phyloP scores from a whole-genome alignment of 2,797 vertebrate genomes.

The Sebastes matsubarae region DNA sequence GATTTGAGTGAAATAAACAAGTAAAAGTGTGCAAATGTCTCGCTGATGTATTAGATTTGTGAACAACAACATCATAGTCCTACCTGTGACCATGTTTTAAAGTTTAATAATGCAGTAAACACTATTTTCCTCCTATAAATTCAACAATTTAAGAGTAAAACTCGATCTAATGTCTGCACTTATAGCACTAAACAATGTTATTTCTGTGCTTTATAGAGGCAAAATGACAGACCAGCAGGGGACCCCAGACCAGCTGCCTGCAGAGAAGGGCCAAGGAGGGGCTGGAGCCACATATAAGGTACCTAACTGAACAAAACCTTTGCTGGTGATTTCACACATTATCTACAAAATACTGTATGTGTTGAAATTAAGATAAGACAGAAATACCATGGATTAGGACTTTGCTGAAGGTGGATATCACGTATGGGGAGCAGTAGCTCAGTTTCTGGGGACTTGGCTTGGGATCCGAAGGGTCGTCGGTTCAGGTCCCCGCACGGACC shows the following conservation, averaged over 20 bases:
- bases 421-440: too few relatives aligned
- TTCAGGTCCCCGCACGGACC: too few relatives aligned
- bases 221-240: slow-evolving; percentile 89
- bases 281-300: slow-evolving; percentile 88
- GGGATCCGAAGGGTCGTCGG: too few relatives aligned
- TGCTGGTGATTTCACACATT: neutral
- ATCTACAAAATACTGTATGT: neutral
- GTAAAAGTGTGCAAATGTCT: neutral
- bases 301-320: slow-evolving; percentile 7
- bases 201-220: slow-evolving; percentile 38
- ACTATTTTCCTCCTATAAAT: neutral
- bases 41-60: neutral
- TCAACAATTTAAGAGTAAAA: neutral
- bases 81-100: neutral
- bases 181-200: neutral
- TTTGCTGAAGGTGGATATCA: neutral
- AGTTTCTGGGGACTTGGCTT: too few relatives aligned
- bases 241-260: slow-evolving; percentile 86
- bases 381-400: neutral
- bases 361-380: neutral
- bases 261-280: slow-evolving; percentile 87
- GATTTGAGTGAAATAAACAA: slow-evolving; percentile 1
- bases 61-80: neutral
- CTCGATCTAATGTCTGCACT: neutral
- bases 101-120: neutral